These are phyloP conservation scores for Thamnaconus septentrionalis DNA, from an alignment of 2,113 vertebrate species.

Conservation along the genomic window DNA sequence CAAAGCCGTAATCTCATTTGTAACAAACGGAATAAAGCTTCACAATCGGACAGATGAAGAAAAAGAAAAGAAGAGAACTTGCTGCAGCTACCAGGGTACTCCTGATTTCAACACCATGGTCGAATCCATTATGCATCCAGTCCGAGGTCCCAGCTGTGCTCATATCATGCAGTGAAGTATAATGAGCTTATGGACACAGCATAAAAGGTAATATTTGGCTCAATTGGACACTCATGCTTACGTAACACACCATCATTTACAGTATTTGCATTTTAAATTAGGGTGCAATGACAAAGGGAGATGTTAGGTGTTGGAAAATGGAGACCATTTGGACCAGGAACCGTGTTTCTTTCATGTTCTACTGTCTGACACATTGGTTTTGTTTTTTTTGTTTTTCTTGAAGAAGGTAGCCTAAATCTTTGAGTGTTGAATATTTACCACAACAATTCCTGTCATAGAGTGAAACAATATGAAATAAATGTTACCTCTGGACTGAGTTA, in stretches of 20 bases:
- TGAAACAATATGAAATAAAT: too few species aligned
- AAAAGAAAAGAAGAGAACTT: not conserved
- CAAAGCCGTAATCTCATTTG: not conserved
- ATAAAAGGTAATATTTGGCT: conserved; percentile 3
- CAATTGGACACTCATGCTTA: conserved; percentile 12
- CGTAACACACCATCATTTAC: not conserved
- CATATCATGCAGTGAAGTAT: conserved; percentile 5
- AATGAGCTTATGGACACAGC: conserved; percentile 19
- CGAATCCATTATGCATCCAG: conserved; percentile 27
- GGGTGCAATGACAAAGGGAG: not conserved
- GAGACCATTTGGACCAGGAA: too few species aligned
- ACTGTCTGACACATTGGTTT: too few species aligned
- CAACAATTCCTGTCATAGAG: too few species aligned
- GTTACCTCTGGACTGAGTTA: too few species aligned
- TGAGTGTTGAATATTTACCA: too few species aligned
- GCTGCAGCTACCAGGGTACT: not conserved
- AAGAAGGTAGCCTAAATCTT: too few species aligned
- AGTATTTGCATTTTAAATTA: conserved; percentile 10
- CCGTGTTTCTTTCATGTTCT: too few species aligned
- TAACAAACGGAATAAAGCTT: not conserved
- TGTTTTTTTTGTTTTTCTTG: too few species aligned
- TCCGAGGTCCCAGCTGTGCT: conserved; percentile 22
- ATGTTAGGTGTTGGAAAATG: not conserved
- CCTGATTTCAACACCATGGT: conserved; percentile 19
- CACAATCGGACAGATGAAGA: not conserved